Evolutionary conservation across 2,888 invertebrate species (phyloP), one percentile per base, ranked within the genome.

Genomic region (Sipha maydis): DNA sequence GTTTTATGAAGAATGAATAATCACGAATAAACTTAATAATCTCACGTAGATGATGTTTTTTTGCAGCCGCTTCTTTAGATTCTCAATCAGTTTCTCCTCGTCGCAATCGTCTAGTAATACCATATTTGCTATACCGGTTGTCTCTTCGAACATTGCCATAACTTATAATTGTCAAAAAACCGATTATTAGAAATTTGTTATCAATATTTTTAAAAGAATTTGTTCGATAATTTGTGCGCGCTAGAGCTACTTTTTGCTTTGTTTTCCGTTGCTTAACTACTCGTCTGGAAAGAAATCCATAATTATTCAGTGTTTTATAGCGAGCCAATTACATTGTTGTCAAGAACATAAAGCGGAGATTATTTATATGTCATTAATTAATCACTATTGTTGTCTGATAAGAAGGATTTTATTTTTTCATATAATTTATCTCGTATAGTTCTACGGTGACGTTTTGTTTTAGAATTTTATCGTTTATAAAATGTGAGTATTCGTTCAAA

Each of bases 21-120:
- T 78, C 28, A 76, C 38, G 1, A 25, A 14, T 41, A 5, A 85
- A 90, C 90, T 90, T 89, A 82, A 90, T 48, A 90, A 90, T 94
- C 97, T 96, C 93, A 98, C 98, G 93, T 98, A 98, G 91, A 98
- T 98, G 89, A 97, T 93, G 92, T 97, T 95, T 92, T 96, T 97
- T 89, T 94, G 94, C 93, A 97, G 97, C 79, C 98, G 93, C 92
- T 97, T 98, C 91, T 94, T 93, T 89, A 98, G 93, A 93, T 98
- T 98, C 91, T 96, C 96, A 85, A 97, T 94, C 92, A 98, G 98
- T 76, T 96, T 97, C 3, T 94, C 93, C 91, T 96, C 96, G 91
- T 94, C 94, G 92, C 94, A 97, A 92, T 98, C 95, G 92, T 98
- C 97, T 80, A 98, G 94, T 85, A 98, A 94, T 89, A 98, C 96